Percentiles rank a stretch among this genome's conserved stretches.
Conservation (phyloP, 2,888 invertebrate species). For the Eugnorisma glareosa region DNA sequence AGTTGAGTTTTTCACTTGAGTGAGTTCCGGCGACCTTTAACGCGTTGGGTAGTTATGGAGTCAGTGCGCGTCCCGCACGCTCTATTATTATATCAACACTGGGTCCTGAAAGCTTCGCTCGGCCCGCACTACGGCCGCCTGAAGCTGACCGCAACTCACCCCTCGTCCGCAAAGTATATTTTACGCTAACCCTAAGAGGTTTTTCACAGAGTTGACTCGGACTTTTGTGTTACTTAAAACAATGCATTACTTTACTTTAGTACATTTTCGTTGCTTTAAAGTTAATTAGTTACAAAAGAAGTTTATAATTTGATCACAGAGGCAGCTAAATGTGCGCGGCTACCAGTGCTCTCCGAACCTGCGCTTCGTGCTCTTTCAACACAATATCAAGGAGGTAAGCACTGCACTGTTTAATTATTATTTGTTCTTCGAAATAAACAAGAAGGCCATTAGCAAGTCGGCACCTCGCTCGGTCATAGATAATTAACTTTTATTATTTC, state of each 20-base stretch:
- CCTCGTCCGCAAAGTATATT: conserved; percentile 66
- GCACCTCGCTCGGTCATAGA: conserved; percentile 50
- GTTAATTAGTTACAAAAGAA: conserved; percentile 43
- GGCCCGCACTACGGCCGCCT: conserved; percentile 66
- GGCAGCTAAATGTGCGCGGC: conserved; percentile 96
- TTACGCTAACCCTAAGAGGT: conserved; percentile 57
- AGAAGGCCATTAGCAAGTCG: conserved; percentile 65
- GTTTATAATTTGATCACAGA: conserved; percentile 89
- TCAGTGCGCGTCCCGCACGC: conserved; percentile 51
- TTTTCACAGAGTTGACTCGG: conserved; percentile 50
- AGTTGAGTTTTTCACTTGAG: conserved; percentile 41
- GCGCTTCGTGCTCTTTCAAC: conserved; percentile 96
- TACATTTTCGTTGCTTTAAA: conserved; percentile 16
- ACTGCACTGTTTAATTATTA: conserved; percentile 71
- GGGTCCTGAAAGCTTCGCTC: conserved; percentile 64
- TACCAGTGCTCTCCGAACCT: conserved; percentile 96
- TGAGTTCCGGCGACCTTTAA: conserved; percentile 22
- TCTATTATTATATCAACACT: conserved; percentile 68
- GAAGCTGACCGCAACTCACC: conserved; percentile 63
- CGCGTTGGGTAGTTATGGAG: conserved; percentile 43
- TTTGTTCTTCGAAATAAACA: conserved; percentile 68
- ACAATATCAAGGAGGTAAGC: conserved; percentile 96
- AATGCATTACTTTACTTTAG: conserved; percentile 25
- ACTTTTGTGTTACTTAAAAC: conserved; percentile 50
- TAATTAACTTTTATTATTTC: conserved; percentile 80